phyloP scores from a whole-genome alignment of 2,797 vertebrate species.

The Hippocampus kuda region DNA sequence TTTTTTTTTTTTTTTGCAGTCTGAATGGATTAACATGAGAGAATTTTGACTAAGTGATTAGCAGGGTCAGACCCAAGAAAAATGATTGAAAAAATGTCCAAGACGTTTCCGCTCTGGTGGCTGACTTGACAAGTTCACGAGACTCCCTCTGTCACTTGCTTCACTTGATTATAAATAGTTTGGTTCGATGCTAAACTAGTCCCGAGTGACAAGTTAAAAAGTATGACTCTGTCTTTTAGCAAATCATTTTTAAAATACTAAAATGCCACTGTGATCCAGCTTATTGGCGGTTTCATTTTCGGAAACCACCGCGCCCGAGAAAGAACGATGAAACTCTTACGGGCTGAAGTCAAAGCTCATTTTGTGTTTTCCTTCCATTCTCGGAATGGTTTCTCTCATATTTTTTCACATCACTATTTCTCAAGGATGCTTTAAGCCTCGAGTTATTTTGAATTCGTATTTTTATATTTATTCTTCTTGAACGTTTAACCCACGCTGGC shows the following conservation, averaged over 20 bases:
- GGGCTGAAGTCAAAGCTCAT: no score
- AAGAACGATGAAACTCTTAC: no score
- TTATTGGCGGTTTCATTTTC: no score
- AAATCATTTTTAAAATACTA: not conserved
- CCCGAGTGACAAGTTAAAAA: not conserved
- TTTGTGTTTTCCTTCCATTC: no score
- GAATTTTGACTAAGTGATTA: constrained; percentile 53
- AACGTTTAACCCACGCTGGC: no score
- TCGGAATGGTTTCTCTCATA: no score
- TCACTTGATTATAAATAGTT: not conserved
- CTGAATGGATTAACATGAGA: constrained; percentile 32
- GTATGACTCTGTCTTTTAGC: not conserved
- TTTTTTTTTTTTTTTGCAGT: constrained; percentile 31
- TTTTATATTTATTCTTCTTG: no score
- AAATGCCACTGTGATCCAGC: no score
- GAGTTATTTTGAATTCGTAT: no score
- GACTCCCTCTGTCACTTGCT: not conserved
- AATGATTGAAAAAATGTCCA: constrained; percentile 29
- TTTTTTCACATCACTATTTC: no score
- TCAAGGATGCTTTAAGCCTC: no score
- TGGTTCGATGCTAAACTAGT: not conserved
- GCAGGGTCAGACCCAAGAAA: constrained; percentile 36
- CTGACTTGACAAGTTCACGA: not conserved
- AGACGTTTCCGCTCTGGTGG: not conserved
- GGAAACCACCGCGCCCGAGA: no score